Evolutionary conservation across 2,797 vertebrate species (phyloP).

Genomic region (Petrocephalus sullivani): DNA sequence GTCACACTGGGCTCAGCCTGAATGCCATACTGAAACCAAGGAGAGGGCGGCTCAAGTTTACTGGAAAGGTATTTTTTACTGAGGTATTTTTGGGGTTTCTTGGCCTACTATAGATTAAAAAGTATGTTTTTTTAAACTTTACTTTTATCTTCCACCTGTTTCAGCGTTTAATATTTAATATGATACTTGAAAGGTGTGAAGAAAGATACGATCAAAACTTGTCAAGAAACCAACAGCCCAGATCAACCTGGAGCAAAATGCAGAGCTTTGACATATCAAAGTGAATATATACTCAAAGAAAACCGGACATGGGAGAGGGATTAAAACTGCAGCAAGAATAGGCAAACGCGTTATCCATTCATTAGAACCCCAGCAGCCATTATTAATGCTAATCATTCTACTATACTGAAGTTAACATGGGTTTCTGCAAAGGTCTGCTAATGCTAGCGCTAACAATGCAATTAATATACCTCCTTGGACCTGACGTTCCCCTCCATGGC

Average conservation of each 20-base stretch:
- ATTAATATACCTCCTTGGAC: not conserved
- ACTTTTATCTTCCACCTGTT: slow-evolving; percentile 1
- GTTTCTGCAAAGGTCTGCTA: not conserved
- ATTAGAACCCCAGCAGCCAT: not conserved
- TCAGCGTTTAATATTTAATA: not conserved
- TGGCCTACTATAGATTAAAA: not conserved
- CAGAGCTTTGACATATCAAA: not conserved
- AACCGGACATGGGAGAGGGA: not conserved
- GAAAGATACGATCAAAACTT: not conserved
- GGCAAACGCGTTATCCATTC: not conserved
- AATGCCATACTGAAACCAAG: not conserved
- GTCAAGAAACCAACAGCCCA: not conserved
- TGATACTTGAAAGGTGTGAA: slow-evolving; percentile 2
- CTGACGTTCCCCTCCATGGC: not conserved
- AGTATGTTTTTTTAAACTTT: not conserved
- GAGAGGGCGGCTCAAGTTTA: not conserved
- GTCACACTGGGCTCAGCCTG: not conserved
- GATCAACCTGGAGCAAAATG: not conserved
- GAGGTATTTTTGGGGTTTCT: not conserved
- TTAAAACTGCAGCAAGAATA: not conserved
- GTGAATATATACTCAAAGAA: not conserved
- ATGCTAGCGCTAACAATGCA: not conserved
- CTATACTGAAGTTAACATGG: not conserved
- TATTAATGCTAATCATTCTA: not conserved
- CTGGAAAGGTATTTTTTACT: not conserved